Evolutionary conservation across 1,140 invertebrate genomes (phyloP), one percentile per base, ranked within the genome.

Genomic region (Panulirus ornatus): DNA sequence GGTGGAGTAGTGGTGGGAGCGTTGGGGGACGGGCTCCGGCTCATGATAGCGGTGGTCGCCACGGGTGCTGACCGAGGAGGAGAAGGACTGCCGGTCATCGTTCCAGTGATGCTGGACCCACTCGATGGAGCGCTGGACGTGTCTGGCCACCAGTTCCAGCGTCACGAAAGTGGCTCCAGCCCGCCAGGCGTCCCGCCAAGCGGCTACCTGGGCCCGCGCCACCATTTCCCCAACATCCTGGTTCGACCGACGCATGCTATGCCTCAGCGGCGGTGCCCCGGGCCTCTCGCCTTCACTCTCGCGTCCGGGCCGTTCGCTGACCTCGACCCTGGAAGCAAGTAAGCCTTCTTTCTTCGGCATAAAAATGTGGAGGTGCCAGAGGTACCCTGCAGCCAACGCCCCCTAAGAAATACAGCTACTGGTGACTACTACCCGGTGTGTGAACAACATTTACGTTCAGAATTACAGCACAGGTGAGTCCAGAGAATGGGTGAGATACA

Each of bases 81-180:
- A 14, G 34, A n/a, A 16, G 44, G 70, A 30, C 40, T 30, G 70
- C 11, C 81, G 79, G 73, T 88, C 71, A 34, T 71, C 84, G 44
- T 88, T 38, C 91, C 91, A 91, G 91, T 88, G 85, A 2, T 38
- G n/a, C 27, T 82, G 76, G 27, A 91, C 91, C 91, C 90, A 91
- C 3, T 82, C 78, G 22, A 88, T 38, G 30, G 90, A 63, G 8
- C 85, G 66, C 6, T 84, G 81, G 0, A 91, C 90, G 38, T 84
- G 76, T 9, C 47, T 19, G n/a, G 90, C 66, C 42, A 91, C 90
- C 47, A 91, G 76, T 38, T 91, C 90, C 71, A 87, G 66, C 0
- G 90, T 91, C 34, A 91, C 79, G 79, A 91, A 91, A 42, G 36
- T 78, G 34, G 85, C 91, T 0, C 91, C 85, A n/a, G 91, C 79